These are phyloP conservation scores for Bambusicola thoracicus DNA, from an alignment of 2,113 vertebrate genomes.

Conservation along the genomic window DNA sequence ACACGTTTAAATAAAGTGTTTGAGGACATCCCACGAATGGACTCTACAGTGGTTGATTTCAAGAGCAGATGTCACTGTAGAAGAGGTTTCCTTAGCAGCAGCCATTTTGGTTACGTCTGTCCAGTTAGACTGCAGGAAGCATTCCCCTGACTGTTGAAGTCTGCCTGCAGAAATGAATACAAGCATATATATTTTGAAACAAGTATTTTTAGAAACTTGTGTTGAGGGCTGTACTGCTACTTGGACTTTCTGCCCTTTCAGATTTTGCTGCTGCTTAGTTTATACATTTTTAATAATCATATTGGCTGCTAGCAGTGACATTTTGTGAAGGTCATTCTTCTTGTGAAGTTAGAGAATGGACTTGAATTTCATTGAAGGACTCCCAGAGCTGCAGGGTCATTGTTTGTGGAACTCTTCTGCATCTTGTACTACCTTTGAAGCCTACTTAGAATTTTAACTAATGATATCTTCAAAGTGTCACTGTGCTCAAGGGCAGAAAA, in stretches of 20 bases:
- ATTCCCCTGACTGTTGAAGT: background rate
- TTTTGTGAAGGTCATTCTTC: conserved; percentile 69
- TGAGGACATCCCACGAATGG: conserved; percentile 21
- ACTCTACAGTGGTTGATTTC: conserved; percentile 18
- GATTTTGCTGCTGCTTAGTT: conserved; percentile 55
- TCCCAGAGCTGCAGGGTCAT: conserved; percentile 31
- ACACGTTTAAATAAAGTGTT: background rate
- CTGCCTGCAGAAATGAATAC: conserved; percentile 10
- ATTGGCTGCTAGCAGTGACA: conserved; percentile 57
- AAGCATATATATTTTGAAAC: conserved; percentile 9
- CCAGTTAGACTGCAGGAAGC: background rate
- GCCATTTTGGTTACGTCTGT: conserved; percentile 11
- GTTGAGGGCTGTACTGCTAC: background rate
- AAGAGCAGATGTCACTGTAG: conserved; percentile 16
- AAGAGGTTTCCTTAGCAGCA: conserved; percentile 28
- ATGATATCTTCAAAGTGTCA: conserved; percentile 69
- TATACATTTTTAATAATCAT: conserved; percentile 67
- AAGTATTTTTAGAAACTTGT: conserved; percentile 47
- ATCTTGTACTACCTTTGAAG: conserved; percentile 59
- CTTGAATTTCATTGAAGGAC: conserved; percentile 60
- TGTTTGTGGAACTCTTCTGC: conserved; percentile 53
- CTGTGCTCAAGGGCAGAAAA: conserved; percentile 68
- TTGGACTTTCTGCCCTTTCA: conserved; percentile 35
- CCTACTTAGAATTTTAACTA: conserved; percentile 68
- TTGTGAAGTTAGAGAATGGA: conserved; percentile 63